Conservation (phyloP, 2,888 invertebrate species). For the Heteromurus nitidus region DNA sequence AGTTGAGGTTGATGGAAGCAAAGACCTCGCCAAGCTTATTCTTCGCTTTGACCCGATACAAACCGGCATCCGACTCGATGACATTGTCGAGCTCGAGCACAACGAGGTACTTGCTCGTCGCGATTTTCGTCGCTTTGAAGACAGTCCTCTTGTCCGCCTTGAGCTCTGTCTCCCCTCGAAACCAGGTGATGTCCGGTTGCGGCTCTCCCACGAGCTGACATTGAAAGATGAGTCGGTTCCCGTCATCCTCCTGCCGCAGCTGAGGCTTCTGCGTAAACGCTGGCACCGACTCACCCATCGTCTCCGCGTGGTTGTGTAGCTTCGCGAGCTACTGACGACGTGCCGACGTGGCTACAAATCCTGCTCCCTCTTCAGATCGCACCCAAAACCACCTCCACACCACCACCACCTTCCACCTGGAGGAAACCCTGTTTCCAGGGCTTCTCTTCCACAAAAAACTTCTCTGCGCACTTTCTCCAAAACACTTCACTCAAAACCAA, state of each 20-base stretch:
- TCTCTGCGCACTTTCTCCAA: too few relatives aligned
- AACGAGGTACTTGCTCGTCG: slow-evolving; percentile 90
- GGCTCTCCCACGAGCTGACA: slow-evolving; percentile 92
- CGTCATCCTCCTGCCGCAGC: slow-evolving; percentile 96
- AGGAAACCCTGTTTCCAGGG: too few relatives aligned
- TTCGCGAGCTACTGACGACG: background rate
- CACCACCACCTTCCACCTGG: slow-evolving; percentile 14
- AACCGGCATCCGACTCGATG: slow-evolving; percentile 95
- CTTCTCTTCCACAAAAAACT: too few relatives aligned
- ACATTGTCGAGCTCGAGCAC: slow-evolving; percentile 96
- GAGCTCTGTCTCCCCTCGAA: slow-evolving; percentile 89
- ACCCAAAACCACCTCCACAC: slow-evolving; percentile 19
- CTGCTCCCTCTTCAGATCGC: background rate
- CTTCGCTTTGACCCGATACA: slow-evolving; percentile 97
- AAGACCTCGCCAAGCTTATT: slow-evolving; percentile 98
- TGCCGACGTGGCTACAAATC: too few relatives aligned
- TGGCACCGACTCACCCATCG: slow-evolving; percentile 92
- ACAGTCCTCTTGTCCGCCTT: slow-evolving; percentile 89
- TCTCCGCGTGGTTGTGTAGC: slow-evolving; percentile 15
- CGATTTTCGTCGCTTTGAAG: slow-evolving; percentile 91
- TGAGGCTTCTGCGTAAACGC: slow-evolving; percentile 99
- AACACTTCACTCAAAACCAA: too few relatives aligned
- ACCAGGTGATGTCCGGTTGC: slow-evolving; percentile 94
- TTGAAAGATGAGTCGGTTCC: slow-evolving; percentile 95
- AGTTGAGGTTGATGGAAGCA: slow-evolving; percentile 97